Base-by-base conservation (phyloP, 2,113 vertebrate genomes). In the Bufo bufo region DNA sequence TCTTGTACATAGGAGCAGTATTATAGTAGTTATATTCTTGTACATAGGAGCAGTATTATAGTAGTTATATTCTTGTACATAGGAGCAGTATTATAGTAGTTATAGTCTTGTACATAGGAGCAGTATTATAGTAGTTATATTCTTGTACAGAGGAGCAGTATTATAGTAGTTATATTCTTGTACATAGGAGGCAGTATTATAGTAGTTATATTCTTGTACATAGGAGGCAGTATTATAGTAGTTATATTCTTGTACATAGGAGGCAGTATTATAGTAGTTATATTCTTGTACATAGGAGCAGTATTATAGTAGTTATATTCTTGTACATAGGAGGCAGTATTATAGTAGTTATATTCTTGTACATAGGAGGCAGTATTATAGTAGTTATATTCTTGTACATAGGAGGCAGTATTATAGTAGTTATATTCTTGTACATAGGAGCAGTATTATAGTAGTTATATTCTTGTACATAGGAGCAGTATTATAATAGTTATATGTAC, bases 21-120 rank as follows among this genome's bases (percentile, higher is more conserved):
- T 61, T 69, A 69, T 69, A 69, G 65, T 69, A 69, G 65, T 69
- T 69, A 69, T 69, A 69, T 69, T 69, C n/a, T 23, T 69, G 65
- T 69, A 69, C 2, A 69, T 69, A 69, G 65, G 65, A 33, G 65
- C 65, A 69, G 65, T 69, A 69, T 69, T 69, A 69, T 69, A 69
- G 65, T 69, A 69, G 65, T 65, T 63, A 63, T 63, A 63, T 63
- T 63, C 61, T 20, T 63, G 19, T 63, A 63, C 9, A 63, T 63
- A 63, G 61, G 61, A 20, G 58, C 61, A 63, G 19, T 63, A 63
- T 63, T 63, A 63, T 63, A 63, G 61, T 63, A 63, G 61, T 63
- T 63, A 33, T 33, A 33, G 0, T 33, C 33, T 1, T 33, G 33
- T 33, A 33, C 33, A 33, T 33, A 33, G 33, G 20, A 20, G 61